Percentiles rank a stretch among this genome's conserved stretches.
Conservation (phyloP, 2,888 invertebrate species). For the Monoplex corrugatus region DNA sequence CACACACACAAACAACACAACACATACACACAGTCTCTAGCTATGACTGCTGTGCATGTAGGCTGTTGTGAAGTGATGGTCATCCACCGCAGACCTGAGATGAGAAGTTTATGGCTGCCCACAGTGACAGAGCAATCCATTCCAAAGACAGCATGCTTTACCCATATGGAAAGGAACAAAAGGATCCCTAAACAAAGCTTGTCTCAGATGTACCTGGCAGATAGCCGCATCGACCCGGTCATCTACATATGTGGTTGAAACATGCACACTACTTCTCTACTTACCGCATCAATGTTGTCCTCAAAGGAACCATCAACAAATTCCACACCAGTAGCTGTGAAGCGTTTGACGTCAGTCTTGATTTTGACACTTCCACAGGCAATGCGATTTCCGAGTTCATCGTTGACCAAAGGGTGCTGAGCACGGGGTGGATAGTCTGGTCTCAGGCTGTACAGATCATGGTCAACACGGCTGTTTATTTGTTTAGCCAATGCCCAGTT, state of each 20-base stretch:
- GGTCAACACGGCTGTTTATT: constrained; percentile 79
- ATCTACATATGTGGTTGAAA: no score
- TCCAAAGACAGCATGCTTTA: no score
- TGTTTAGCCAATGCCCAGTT: constrained; percentile 47
- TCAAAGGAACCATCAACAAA: constrained; percentile 76
- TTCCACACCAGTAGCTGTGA: constrained; percentile 74
- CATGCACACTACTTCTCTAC: no score
- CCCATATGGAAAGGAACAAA: no score
- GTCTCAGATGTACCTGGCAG: no score
- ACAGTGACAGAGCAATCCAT: no score
- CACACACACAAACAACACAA: background rate
- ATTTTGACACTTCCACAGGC: constrained; percentile 79
- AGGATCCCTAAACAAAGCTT: no score
- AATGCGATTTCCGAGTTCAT: constrained; percentile 81
- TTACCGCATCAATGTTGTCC: constrained; percentile 77
- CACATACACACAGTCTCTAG: background rate
- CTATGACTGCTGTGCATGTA: background rate
- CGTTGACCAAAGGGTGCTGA: constrained; percentile 81
- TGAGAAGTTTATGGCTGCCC: no score
- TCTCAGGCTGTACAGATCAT: constrained; percentile 79
- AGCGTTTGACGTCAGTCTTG: constrained; percentile 72
- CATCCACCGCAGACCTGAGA: no score
- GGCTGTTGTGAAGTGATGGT: no score
- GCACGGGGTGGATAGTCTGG: constrained; percentile 75
- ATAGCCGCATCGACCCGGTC: no score